Evolutionary conservation across 2,113 vertebrate genomes (phyloP).

Genomic region (Sander vitreus): DNA sequence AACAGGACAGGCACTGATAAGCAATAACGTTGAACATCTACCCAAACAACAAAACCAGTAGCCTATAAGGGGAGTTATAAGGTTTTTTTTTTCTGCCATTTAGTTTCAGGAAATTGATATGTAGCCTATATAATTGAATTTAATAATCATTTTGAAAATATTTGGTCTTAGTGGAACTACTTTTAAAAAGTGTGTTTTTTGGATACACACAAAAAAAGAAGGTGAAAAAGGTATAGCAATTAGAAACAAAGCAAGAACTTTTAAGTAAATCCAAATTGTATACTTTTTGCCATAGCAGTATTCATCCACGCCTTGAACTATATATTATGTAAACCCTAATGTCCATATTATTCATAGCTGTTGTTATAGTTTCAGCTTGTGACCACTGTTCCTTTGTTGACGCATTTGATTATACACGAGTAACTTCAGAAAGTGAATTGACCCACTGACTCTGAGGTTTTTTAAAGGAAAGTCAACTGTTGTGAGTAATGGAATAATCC

Average conservation of each 20-base stretch:
- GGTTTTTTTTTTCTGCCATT: not conserved
- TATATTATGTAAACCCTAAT: not conserved
- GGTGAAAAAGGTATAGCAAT: not conserved
- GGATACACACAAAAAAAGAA: not conserved
- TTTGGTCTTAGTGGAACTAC: not conserved
- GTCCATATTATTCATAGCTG: not conserved
- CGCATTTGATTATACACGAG: not conserved
- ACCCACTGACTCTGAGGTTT: not conserved
- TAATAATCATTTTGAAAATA: not conserved
- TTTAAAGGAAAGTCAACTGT: not conserved
- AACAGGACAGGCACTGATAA: not conserved
- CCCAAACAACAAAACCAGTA: not conserved
- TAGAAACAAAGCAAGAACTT: not conserved
- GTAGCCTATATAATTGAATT: not conserved
- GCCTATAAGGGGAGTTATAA: no score
- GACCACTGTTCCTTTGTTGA: not conserved
- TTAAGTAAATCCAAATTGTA: not conserved
- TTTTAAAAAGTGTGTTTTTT: not conserved
- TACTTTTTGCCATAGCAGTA: not conserved
- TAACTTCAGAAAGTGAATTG: not conserved
- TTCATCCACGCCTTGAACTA: not conserved
- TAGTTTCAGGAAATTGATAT: not conserved
- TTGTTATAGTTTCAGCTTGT: no score
- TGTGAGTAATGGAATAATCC: not conserved
- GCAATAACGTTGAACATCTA: no score